A percentile compares a stretch with the other conserved stretches of the same genome.
phyloP scores from a whole-genome alignment of 1,140 invertebrate genomes.

The Aphidius ervi region DNA sequence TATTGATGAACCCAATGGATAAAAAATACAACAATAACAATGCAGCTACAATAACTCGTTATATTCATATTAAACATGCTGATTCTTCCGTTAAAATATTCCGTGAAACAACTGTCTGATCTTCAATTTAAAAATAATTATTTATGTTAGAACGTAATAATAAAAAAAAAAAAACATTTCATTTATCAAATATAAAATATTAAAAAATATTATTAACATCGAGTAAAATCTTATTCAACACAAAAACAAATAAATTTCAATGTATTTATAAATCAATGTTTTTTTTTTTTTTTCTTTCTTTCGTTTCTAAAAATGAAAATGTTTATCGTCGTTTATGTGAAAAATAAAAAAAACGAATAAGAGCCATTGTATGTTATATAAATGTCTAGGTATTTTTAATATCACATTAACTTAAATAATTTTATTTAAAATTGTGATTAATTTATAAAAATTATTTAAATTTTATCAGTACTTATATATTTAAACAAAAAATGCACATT shows the following conservation, averaged over 20 bases:
- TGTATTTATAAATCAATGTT: background rate
- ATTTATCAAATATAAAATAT: background rate
- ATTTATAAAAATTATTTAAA: background rate
- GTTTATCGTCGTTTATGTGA: slow-evolving; percentile 11
- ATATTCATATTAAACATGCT: slow-evolving; percentile 53
- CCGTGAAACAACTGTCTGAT: slow-evolving; percentile 55
- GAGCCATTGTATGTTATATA: slow-evolving; percentile 9
- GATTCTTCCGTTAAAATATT: slow-evolving; percentile 55
- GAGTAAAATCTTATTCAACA: background rate
- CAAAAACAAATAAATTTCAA: background rate
- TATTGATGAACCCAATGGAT: slow-evolving; percentile 29
- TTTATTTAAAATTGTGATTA: background rate
- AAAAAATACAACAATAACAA: slow-evolving; percentile 38
- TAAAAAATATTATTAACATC: background rate
- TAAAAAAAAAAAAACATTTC: slow-evolving; percentile 9
- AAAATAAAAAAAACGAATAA: background rate
- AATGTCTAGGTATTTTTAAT: slow-evolving; percentile 2
- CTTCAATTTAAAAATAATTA: slow-evolving; percentile 12
- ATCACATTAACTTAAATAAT: no score
- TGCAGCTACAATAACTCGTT: slow-evolving; percentile 50
- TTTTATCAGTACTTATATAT: background rate
- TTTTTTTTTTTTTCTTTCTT: background rate
- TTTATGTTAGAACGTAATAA: slow-evolving; percentile 10
- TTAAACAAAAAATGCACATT: background rate
- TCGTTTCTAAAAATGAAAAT: background rate